Evolutionary conservation across 2,113 vertebrate genomes (phyloP), one percentile per base, ranked within the genome.

Genomic region (Thermophis baileyi): DNA sequence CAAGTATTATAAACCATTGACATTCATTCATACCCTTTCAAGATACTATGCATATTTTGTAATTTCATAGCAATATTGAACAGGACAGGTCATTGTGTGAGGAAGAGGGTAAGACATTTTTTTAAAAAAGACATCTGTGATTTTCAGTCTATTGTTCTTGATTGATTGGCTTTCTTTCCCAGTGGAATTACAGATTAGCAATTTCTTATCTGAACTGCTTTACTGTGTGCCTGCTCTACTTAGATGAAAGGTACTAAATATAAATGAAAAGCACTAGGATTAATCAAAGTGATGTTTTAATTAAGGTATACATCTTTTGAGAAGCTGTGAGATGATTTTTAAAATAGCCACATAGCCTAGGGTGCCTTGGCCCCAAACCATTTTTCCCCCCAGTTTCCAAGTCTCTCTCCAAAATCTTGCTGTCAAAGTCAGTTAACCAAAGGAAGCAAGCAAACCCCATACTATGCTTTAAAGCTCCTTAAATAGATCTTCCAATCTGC

Each of bases 141-240:
- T 85, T 89, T 74, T 92, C 27, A 54, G 25, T 81, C 50, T 54
- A 46, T 92, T 92, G 63, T 89, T 40, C 40, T 74, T 18, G 35
- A 89, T 89, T 69, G 49, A 92, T 54, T 55, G 60, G 87, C 35
- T 92, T 92, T 50, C 57, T 89, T 92, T 92, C 50, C 85, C 91
- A 54, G 27, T 53, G 63, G 91, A 89, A 63, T 16, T 47, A 22
- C 51, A 81, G 87, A 92, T 11, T 92, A 87, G 63, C 87, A 92
- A 88, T 81, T 89, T 89, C 60, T 92, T 55, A 92, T 92, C 87
- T 63, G 50, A 81, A 81, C 27, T 30, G 57, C 63, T 81, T 89
- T 54, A 81, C 51, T 89, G 87, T 81, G n/a, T 81, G 25, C 25
- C n/a, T 51, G 18, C 27, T 89, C 25, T 11, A 40, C 11, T 63